These are phyloP conservation scores for Heliothis virescens DNA, from an alignment of 1,140 invertebrate genomes.

Conservation along the genomic window DNA sequence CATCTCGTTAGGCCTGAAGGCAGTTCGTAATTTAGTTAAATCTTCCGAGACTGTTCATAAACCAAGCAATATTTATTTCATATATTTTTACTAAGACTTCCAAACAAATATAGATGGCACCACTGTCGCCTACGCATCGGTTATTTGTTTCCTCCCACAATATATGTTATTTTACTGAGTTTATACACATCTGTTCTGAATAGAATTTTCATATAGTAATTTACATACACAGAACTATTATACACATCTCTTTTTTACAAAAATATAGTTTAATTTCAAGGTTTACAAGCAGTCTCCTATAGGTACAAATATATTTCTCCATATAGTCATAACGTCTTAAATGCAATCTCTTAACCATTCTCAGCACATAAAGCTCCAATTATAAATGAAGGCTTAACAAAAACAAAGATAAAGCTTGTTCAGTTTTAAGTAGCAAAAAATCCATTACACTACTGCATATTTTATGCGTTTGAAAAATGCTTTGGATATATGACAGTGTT, in stretches of 20 bases:
- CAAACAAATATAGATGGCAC: constrained; percentile 16
- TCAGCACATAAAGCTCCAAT: constrained; percentile 32
- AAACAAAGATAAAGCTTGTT: constrained; percentile 42
- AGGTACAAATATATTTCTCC: constrained; percentile 20
- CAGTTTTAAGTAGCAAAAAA: constrained; percentile 43
- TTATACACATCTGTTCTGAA: not conserved
- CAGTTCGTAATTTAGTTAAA: constrained; percentile 34
- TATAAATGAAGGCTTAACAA: constrained; percentile 29
- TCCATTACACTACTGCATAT: constrained; percentile 33
- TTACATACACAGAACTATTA: not conserved
- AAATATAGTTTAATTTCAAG: constrained; percentile 27
- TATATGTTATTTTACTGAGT: no score
- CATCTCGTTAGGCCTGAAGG: constrained; percentile 36
- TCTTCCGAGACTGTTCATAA: constrained; percentile 32
- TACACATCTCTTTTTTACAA: constrained; percentile 25
- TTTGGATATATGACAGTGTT: constrained; percentile 20
- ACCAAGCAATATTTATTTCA: constrained; percentile 7
- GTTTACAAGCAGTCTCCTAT: constrained; percentile 32
- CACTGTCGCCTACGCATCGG: not conserved
- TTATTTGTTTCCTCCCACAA: no score
- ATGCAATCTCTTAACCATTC: constrained; percentile 18
- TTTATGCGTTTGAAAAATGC: constrained; percentile 34
- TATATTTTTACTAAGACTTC: not conserved
- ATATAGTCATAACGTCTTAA: constrained; percentile 30
- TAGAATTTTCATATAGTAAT: not conserved